Evolutionary conservation across 2,888 invertebrate species (phyloP), one percentile per base, ranked within the genome.

Genomic region (Blomia tropicalis): DNA sequence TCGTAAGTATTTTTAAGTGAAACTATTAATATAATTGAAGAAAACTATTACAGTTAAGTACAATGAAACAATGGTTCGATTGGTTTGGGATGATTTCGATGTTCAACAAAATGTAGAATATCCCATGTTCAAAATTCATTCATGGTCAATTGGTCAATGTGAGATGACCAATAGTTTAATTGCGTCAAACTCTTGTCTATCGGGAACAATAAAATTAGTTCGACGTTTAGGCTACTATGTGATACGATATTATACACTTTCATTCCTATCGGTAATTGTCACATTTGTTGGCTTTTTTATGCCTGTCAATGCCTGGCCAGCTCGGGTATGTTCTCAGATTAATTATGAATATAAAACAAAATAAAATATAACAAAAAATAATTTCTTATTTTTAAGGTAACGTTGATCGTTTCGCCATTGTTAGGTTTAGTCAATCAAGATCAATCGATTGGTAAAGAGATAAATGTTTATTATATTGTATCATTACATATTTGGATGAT

Each of bases 401-500:
- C 23, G 19, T n/a, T 67, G 23, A 65, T 62, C 17, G 30, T 88
- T 27, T 88, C 87, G 0, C 88, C 88, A 0, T 75, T 90, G 60
- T 79, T 90, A 43, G 90, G 89, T 27, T 64, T 68, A n/a, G 65
- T 67, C n/a, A 68, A 66, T 1, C 67, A 67, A 58, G 67, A 68
- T n/a, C 63, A 65, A 41, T 64, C 67, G 14, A 64, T 51, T 32
- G 54, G 64, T 1, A 65, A 65, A 63, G 65, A 65, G 1, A 59
- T 63, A 14, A 59, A 64, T 4, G 72, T 74, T 69, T 62, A 73
- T 69, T 62, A 75, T 70, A 68, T 69, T 19, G 68, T 69, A 32
- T 69, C 70, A 1, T 58, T 70, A 17, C 69, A 70, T 62, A 65
- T 68, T 2, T 70, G 70, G 70, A 70, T 70, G 67, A 64, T 70